A percentile compares a stretch with the other conserved stretches of the same genome.
phyloP scores from a whole-genome alignment of 2,113 vertebrate genomes.

The Synchiropus splendidus region DNA sequence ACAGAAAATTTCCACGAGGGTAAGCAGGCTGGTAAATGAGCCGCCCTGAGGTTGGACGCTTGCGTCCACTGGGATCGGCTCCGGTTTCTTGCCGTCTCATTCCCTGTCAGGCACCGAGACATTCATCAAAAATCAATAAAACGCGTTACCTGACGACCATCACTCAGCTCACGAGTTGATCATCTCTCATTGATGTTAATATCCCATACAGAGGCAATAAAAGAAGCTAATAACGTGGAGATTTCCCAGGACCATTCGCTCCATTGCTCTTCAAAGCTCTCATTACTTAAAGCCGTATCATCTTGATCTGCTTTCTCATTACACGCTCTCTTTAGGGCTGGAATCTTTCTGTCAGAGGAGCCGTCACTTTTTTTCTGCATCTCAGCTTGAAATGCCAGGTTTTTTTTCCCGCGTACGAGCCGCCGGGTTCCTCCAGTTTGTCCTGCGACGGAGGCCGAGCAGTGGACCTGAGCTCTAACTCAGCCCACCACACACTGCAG shows the following conservation, averaged over 20 bases:
- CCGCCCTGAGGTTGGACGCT: conserved; percentile 6
- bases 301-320: conserved; percentile 45
- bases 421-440: too few species aligned
- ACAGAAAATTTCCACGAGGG: too few species aligned
- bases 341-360: conserved; percentile 35
- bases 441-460: too few species aligned
- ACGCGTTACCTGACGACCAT: conserved; percentile 43
- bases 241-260: conserved; percentile 51
- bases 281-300: conserved; percentile 51
- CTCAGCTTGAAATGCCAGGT: conserved; percentile 31
- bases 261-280: conserved; percentile 37
- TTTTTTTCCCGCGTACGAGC: too few species aligned
- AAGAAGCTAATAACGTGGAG: conserved; percentile 46
- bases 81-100: too few species aligned
- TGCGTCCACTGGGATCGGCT: neutral
- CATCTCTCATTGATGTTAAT: conserved; percentile 40
- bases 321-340: conserved; percentile 38
- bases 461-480: too few species aligned
- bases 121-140: conserved; percentile 54
- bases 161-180: conserved; percentile 47
- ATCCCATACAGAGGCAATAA: conserved; percentile 43
- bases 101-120: conserved; percentile 4
- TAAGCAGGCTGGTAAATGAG: too few species aligned
- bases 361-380: conserved; percentile 21
- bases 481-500: too few species aligned